Conservation (phyloP, 2,797 vertebrate genomes). For the Chaunax sp. region DNA sequence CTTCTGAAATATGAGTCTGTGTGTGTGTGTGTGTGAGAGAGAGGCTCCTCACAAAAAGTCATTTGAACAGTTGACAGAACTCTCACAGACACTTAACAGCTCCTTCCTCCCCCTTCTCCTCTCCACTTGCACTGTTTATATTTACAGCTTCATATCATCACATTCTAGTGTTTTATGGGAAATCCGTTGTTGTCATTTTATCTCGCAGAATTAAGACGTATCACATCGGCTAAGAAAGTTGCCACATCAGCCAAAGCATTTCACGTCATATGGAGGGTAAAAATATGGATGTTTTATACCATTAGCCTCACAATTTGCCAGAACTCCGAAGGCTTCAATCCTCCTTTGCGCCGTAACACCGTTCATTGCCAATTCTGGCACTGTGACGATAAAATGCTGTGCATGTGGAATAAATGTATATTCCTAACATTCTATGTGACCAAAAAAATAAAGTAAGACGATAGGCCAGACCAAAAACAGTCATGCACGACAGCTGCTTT, state of each 20-base stretch:
- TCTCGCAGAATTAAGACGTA: too few species aligned
- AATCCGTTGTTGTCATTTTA: conserved; percentile 42
- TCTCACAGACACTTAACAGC: conserved; percentile 57
- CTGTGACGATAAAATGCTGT: not conserved
- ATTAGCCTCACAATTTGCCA: too few species aligned
- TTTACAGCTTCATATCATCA: conserved; percentile 49
- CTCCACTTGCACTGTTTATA: conserved; percentile 51
- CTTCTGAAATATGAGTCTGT: conserved; percentile 32
- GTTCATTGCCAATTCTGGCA: not conserved
- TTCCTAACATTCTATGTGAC: not conserved
- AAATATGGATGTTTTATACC: not conserved
- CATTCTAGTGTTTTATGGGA: conserved; percentile 57
- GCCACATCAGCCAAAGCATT: too few species aligned
- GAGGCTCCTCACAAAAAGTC: conserved; percentile 21
- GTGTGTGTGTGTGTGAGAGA: not conserved
- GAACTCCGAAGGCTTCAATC: too few species aligned
- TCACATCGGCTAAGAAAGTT: too few species aligned
- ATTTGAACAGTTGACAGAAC: conserved; percentile 49
- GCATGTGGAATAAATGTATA: not conserved
- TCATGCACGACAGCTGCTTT: too few species aligned
- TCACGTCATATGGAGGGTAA: too few species aligned
- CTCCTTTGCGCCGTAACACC: not conserved
- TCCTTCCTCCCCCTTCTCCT: conserved; percentile 64
- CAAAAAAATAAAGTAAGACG: too few species aligned
- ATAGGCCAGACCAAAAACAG: too few species aligned